Evolutionary conservation across 2,888 invertebrate species (phyloP), one percentile per base, ranked within the genome.

Genomic region (Phyllotreta cruciferae): DNA sequence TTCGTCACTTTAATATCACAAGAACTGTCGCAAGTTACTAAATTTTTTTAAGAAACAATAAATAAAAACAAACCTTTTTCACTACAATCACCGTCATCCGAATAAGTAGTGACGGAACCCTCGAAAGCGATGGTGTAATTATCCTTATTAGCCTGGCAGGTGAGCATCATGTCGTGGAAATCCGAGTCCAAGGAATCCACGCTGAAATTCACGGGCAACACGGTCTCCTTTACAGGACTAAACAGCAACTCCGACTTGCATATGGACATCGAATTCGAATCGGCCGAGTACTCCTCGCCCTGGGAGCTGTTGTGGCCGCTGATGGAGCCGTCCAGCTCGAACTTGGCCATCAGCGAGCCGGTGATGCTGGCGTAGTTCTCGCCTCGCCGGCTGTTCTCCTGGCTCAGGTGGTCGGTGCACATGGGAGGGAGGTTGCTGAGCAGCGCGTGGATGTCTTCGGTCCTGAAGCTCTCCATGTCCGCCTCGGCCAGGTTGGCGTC

Each of bases 111-210:
- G 73, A 90, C 85, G 75, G 92, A 92, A 77, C 94, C 95, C 83
- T 95, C 94, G 76, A 96, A 96, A 71, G 95, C 95, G 77, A 96
- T 94, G 69, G 95, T 96, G 80, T 96, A 96, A 83, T 96, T 96
- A 82, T 94, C 92, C 84, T 95, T 94, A 81, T 94, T 94, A 67
- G 93, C 91, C 82, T 92, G 92, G 81, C 95, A 96, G 67, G 94
- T 95, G 70, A 94, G 86, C 81, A 95, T 90, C 78, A 94, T 91
- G 77, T 94, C 93, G 76, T 91, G 90, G 73, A 89, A 85, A 79
- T 93, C 93, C 82, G 93, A 92, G 81, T 96, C 95, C 73, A 96
- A 85, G 70, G 94, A 95, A 80, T 96, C 95, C 67, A 94, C 93
- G 75, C 94, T 94, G 82, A 91, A 92, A 80, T 91, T 91, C 62